Evolutionary conservation across 2,888 invertebrate genomes (phyloP).

Genomic region (Cacoxenus indagator): DNA sequence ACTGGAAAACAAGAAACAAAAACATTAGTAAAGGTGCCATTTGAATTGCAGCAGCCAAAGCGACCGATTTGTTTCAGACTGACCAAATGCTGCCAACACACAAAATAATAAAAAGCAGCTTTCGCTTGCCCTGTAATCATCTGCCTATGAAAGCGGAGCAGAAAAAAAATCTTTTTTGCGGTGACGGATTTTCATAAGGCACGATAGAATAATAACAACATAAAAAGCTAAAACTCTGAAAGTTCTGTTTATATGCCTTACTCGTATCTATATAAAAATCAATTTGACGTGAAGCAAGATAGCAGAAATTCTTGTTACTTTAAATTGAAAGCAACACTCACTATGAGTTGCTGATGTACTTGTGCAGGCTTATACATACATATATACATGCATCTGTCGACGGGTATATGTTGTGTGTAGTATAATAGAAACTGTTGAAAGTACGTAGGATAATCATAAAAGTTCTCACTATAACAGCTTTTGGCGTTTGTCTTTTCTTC

Average conservation of each 20-base stretch:
- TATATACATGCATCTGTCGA: neutral
- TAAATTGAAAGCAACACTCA: too few species aligned
- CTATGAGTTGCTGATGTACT: neutral
- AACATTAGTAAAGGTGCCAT: neutral
- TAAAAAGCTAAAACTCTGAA: neutral
- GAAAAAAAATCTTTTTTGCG: neutral
- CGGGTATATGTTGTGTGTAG: neutral
- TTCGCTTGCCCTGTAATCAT: neutral
- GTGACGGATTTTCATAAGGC: conserved; percentile 8
- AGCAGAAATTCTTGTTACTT: too few species aligned
- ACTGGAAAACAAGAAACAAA: neutral
- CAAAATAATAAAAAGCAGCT: neutral
- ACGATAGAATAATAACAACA: neutral
- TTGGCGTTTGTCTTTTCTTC: too few species aligned
- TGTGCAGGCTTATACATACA: neutral
- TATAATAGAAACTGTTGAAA: neutral
- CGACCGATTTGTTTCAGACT: neutral
- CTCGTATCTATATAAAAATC: neutral
- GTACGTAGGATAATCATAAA: conserved; percentile 21
- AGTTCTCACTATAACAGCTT: conserved; percentile 13
- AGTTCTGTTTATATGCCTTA: neutral
- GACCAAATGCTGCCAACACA: neutral
- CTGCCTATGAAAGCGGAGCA: neutral
- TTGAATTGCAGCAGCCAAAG: neutral
- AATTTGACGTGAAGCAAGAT: too few species aligned